Base-by-base conservation (phyloP, 1,140 invertebrate species). In the Pseudomyrmex pallidus region DNA sequence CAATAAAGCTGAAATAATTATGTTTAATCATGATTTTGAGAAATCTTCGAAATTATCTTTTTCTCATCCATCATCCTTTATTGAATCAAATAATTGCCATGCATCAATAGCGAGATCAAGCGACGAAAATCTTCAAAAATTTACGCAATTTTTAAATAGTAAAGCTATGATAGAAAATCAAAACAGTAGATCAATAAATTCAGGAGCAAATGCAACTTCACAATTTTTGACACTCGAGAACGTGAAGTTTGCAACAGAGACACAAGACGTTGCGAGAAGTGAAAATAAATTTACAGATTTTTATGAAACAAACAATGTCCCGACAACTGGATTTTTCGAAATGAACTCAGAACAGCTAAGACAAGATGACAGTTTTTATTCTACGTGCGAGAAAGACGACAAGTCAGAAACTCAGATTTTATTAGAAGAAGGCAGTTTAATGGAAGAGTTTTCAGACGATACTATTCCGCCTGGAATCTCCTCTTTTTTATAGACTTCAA, bases 361-460 rank as follows among this genome's bases (percentile, higher is more conserved):
- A 7, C 62, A 22, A 52, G 22, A 77, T 1, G 72, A 66, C 57
- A 83, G 80, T 57, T 83, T 68, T 52, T 61, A 59, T 74, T 64
- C 54, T 1, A 66, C 12, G 12, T 68, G 62, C 20, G 35, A 76
- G 1, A 78, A 4, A 67, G n/a, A 57, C 17, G 8, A 66, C 44
- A 15, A n/a, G 9, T 22, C 46, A 46, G 48, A 67, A 68, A 76
- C 59, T 10, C 25, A 4, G 5, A 15, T 83, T 44, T 76, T 74
- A 12, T 25, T 62, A 2, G n/a, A 46, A 35, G 25, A 68, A 17
- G 13, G 54, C 9, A 83, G 82, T 46, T 25, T 52, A 12, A 67
- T 83, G 74, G 82, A 83, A 10, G 82, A 83, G 0, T 83, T 83
- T 83, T 25, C 48, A n/a, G 52, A 44, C 25, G 50, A 67, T 20